Conservation (phyloP, 2,113 vertebrate genomes). For the Ceyx melanurus region DNA sequence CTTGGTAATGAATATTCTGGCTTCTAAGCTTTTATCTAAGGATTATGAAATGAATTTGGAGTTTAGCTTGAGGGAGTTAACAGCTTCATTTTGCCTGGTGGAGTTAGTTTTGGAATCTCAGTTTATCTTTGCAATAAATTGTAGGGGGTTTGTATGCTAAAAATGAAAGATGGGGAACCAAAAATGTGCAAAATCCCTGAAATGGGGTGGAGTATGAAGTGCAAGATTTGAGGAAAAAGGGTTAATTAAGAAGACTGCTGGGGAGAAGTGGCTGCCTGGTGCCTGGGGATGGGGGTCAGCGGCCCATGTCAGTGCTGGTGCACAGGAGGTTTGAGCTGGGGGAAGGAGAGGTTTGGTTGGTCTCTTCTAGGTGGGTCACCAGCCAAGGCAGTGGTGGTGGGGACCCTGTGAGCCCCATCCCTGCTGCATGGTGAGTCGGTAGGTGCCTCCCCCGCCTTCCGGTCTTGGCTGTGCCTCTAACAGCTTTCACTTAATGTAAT, state of each 20-base stretch:
- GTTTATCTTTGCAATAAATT: not conserved
- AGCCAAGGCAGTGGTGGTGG: rapidly evolving
- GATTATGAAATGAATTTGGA: conserved; percentile 68
- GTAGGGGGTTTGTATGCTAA: not conserved
- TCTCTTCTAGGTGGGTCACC: not conserved
- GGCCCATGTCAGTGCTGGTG: rapidly evolving
- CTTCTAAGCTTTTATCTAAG: conserved; percentile 70
- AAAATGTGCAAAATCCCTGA: not conserved
- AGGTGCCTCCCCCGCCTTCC: not conserved
- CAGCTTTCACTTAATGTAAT: conserved; percentile 39
- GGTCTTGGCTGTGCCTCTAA: not conserved
- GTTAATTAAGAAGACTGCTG: conserved; percentile 35
- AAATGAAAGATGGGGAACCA: not conserved
- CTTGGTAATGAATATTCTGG: conserved; percentile 68
- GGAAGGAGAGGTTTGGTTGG: not conserved
- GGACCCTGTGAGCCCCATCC: not conserved
- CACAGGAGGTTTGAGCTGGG: rapidly evolving
- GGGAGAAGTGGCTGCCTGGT: not conserved
- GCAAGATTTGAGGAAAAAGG: not conserved
- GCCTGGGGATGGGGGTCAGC: not conserved
- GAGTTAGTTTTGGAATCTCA: not conserved
- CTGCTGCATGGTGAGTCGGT: rapidly evolving
- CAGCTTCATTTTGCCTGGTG: conserved; percentile 47
- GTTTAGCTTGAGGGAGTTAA: conserved; percentile 64
- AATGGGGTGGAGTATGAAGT: not conserved